Conservation (phyloP, 1,140 invertebrate species). For the Drosophila repleta region DNA sequence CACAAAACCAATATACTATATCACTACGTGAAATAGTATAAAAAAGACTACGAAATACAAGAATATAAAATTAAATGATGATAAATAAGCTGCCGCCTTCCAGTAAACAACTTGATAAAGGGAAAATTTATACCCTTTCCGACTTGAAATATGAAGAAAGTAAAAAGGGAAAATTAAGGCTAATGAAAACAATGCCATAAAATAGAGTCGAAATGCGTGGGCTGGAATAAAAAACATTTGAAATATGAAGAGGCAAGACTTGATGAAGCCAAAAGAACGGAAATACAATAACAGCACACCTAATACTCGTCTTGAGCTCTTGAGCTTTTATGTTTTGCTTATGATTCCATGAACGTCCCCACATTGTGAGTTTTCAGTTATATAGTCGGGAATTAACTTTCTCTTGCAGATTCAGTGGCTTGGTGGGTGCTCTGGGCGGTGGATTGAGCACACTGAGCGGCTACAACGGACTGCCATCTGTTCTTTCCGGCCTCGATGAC, state of each 20-base stretch:
- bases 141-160: neutral
- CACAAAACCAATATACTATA: too few relatives aligned
- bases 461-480: conserved; percentile 91
- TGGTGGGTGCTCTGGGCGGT: conserved; percentile 88
- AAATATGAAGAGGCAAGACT: neutral
- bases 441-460: conserved; percentile 85
- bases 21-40: too few relatives aligned
- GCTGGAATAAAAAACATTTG: neutral
- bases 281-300: neutral
- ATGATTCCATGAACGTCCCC: neutral
- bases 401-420: conserved; percentile 87
- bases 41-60: neutral
- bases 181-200: too few relatives aligned
- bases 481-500: conserved; percentile 92
- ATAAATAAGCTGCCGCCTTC: neutral
- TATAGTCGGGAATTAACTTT: conserved; percentile 37
- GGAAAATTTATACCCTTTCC: neutral
- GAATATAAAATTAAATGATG: conserved; percentile 19
- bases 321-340: neutral
- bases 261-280: neutral
- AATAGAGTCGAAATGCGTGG: neutral
- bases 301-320: neutral
- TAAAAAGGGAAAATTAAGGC: conserved; percentile 1
- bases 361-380: neutral
- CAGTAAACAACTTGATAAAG: neutral